Base-by-base conservation (phyloP, 2,888 invertebrate genomes). In the Synanthedon vespiformis region DNA sequence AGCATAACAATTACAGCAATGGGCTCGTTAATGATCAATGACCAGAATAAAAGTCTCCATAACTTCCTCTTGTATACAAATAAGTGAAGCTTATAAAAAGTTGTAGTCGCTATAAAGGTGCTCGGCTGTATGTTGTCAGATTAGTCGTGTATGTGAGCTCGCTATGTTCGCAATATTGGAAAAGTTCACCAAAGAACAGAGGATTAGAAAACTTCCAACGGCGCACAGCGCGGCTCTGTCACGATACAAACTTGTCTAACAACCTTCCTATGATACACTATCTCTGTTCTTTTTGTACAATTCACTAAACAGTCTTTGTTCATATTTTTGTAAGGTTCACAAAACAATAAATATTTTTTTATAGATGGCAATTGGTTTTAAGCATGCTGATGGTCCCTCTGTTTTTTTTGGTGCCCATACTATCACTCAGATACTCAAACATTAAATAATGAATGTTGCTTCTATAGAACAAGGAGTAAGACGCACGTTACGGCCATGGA, bases 91-190 rank as follows among this genome's bases (percentile, higher is more conserved):
- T 64, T 57, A 62, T 57, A 58, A 59, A 34, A 75, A 70, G 59
- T 67, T 64, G 54, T 55, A 61, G 63, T 61, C 64, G 62, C 59
- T 57, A 58, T 54, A 58, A 55, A 60, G 63, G 59, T 65, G 59
- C 58, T 61, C 51, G 60, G 60, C 64, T 67, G 67, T 68, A 64
- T 67, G 67, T 68, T 68, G 63, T 63, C 61, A 67, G 70, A 75
- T 78, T 73, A 74, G 64, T 61, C 61, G 64, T 60, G 63, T 66
- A 70, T 74, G 70, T 75, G 70, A 74, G 73, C 74, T 72, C 72
- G 70, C 76, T 77, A 74, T 74, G 76, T 74, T 70, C 65, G 64
- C 71, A 62, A 74, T 78, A 80, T 81, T 80, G 77, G 75, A 80
- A 80, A 81, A 81, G 68, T 80, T 80, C 70, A 64, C 56, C 65